Evolutionary conservation across 2,888 invertebrate genomes (phyloP).

Genomic region (Drosophila cognata): DNA sequence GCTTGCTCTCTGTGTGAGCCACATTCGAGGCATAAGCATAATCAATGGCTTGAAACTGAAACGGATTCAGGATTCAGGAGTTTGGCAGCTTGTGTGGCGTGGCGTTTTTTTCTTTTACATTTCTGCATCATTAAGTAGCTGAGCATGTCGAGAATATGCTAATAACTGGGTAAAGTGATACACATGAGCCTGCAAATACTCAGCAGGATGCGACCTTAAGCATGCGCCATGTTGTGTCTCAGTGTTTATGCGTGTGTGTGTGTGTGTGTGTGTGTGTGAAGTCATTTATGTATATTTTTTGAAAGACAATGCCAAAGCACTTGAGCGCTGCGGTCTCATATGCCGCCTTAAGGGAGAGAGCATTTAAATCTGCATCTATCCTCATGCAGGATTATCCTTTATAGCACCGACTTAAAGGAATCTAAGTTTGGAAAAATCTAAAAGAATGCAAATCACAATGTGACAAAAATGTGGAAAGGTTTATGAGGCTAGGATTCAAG

Average conservation of each 20-base stretch:
- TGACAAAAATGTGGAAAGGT: background rate
- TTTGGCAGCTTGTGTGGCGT: conserved; percentile 19
- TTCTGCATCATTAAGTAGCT: conserved; percentile 62
- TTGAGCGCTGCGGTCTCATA: conserved; percentile 13
- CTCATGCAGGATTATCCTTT: background rate
- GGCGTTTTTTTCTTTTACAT: conserved; percentile 26
- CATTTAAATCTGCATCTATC: conserved; percentile 16
- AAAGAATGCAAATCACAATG: background rate
- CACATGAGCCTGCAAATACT: conserved; percentile 23
- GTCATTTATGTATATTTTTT: conserved; percentile 10
- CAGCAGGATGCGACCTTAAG: conserved; percentile 23
- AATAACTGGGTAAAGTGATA: conserved; percentile 40
- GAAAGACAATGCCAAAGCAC: conserved; percentile 23
- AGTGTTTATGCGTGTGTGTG: conserved; percentile 5
- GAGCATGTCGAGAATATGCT: conserved; percentile 60
- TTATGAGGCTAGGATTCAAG: background rate
- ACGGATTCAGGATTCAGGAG: conserved; percentile 32
- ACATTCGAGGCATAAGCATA: conserved; percentile 40
- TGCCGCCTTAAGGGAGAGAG: conserved; percentile 23
- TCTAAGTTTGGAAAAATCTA: background rate
- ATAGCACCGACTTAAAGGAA: background rate
- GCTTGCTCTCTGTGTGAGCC: conserved; percentile 16
- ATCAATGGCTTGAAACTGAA: conserved; percentile 54
- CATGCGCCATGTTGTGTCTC: conserved; percentile 22
- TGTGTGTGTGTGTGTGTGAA: conserved; percentile 9